Evolutionary conservation across 2,888 invertebrate species (phyloP), one percentile per base, ranked within the genome.

Genomic region (Nymphalis polychloros): DNA sequence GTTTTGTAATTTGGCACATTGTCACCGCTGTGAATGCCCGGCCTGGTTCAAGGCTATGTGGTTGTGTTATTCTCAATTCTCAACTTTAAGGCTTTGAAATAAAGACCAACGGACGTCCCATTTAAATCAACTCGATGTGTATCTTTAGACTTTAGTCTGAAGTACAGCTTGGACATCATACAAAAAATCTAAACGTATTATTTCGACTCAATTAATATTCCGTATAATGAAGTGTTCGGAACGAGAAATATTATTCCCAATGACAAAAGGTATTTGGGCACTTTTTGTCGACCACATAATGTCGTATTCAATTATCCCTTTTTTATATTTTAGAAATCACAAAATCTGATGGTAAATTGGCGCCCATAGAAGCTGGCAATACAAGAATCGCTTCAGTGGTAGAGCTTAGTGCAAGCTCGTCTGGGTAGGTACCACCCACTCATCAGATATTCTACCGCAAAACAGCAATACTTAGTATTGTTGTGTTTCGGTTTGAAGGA

Each of bases 1-100:
- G 46, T 71, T 49, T 67, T 67, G 65, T 63, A 65, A 64, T 72
- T 73, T 76, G 73, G 76, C 72, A 71, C 69, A 71, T 69, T 64
- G 72, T 73, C 70, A 72, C 69, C 71, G 77, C 79, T 84, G 87
- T 87, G 86, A 72, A 70, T 52, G 75, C 50, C 72, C 74, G 75
- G 62, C 53, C 65, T 63, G 67, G 74, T 74, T 74, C 75, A 75
- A 75, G 75, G 75, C 69, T 55, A 66, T 46, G 53, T 52, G 65
- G 49, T 41, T 65, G 60, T 50, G 13, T 20, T 20, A 13, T 50
- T 63, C 23, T 47, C 31, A 20, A 69, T 55, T 68, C 60, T 72
- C 20, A 41, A 60, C 64, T 59, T 63, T 66, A 46, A n/a, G 17
- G 20, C 20, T 27, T 17, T 50, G 52, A 47, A 19, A 55, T 63